Percentiles rank a stretch among this genome's conserved stretches.
Evolutionary conservation across 1,140 invertebrate species (phyloP).

Genomic region (Drosophila navojoa): DNA sequence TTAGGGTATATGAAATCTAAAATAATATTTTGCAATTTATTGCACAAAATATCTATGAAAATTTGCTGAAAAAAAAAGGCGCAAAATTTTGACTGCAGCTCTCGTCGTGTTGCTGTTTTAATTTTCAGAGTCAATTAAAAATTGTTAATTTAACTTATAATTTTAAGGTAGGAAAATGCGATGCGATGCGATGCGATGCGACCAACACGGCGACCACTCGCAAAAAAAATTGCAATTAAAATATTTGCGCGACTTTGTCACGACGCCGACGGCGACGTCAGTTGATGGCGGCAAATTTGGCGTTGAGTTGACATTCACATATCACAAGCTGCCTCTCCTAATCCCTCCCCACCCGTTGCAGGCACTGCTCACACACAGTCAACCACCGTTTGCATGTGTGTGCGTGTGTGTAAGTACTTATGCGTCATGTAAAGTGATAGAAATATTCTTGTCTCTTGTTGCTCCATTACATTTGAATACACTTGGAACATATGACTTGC

Average conservation of each 20-base stretch:
- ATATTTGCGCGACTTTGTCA: constrained; percentile 75
- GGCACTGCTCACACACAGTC: background rate
- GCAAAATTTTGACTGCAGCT: constrained; percentile 38
- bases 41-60: constrained; percentile 55
- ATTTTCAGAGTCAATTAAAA: constrained; percentile 82
- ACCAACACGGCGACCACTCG: constrained; percentile 34
- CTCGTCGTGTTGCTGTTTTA: constrained; percentile 56
- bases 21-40: constrained; percentile 57
- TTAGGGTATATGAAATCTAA: constrained; percentile 26
- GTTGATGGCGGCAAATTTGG: constrained; percentile 55
- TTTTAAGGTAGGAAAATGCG: constrained; percentile 73
- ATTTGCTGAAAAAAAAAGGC: constrained; percentile 58
- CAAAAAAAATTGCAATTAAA: constrained; percentile 68
- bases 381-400: background rate
- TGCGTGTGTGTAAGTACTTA: background rate
- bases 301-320: constrained; percentile 43
- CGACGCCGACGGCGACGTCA: constrained; percentile 41
- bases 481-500: background rate
- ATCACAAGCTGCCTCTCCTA: background rate
- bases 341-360: background rate
- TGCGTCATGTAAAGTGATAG: constrained; percentile 21
- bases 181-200: constrained; percentile 68
- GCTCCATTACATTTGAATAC: constrained; percentile 7
- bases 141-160: constrained; percentile 81
- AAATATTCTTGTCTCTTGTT: constrained; percentile 21